phyloP scores from a whole-genome alignment of 2,113 vertebrate species.

The Mohoua ochrocephala region DNA sequence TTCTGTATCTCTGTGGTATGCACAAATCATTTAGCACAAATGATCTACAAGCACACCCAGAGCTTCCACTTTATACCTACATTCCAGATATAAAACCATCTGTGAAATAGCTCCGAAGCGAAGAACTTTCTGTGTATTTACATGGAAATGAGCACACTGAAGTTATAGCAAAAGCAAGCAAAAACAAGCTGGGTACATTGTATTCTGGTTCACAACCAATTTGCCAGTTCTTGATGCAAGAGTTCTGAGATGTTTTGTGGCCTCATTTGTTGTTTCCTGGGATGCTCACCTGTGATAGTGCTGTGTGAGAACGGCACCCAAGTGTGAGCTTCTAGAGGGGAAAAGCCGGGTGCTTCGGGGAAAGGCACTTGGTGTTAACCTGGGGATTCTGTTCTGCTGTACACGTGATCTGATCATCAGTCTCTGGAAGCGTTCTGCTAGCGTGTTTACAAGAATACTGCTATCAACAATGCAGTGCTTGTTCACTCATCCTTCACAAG shows the following conservation, averaged over 20 bases:
- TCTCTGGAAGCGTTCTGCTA: not conserved
- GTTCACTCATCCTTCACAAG: not conserved
- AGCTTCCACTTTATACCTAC: not conserved
- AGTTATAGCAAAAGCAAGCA: not conserved
- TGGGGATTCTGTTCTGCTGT: not conserved
- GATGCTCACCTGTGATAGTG: not conserved
- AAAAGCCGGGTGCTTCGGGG: not conserved
- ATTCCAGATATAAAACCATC: not conserved
- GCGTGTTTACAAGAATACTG: not conserved
- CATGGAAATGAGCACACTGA: not conserved
- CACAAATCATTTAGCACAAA: not conserved
- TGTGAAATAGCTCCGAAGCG: not conserved
- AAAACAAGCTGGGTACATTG: not conserved
- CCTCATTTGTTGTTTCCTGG: not conserved
- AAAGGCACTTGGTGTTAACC: not conserved
- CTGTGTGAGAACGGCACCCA: not conserved
- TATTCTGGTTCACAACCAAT: not conserved
- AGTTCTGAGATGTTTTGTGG: not conserved
- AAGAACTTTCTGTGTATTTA: slow-evolving; percentile 7
- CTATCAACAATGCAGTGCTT: not conserved
- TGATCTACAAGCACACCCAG: not conserved
- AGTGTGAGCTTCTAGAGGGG: not conserved
- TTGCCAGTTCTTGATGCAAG: not conserved
- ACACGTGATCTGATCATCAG: not conserved
- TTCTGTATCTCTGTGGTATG: not conserved